Percentiles rank a stretch among this genome's conserved stretches.
These are phyloP conservation scores for Drosophila monieri DNA, from an alignment of 2,888 invertebrate species.

Conservation along the genomic window DNA sequence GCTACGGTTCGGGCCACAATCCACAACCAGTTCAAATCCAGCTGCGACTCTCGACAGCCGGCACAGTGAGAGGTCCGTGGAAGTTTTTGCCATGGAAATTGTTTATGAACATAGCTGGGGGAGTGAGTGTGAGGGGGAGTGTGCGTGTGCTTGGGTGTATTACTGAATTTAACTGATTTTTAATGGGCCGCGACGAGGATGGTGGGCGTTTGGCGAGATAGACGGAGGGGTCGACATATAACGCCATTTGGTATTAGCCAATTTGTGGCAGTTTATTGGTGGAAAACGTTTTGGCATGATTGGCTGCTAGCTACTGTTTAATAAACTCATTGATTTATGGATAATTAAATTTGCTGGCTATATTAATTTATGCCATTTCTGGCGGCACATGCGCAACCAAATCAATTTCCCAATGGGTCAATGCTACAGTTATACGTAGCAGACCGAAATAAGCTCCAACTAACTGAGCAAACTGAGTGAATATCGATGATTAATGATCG, in stretches of 20 bases:
- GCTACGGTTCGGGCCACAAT: conserved; percentile 1
- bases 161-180: conserved; percentile 76
- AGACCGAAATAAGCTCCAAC: conserved; percentile 20
- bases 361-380: conserved; percentile 74
- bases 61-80: conserved; percentile 46
- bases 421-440: conserved; percentile 52
- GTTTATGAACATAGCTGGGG: conserved; percentile 60
- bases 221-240: conserved; percentile 59
- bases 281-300: conserved; percentile 67
- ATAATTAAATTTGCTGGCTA: conserved; percentile 75
- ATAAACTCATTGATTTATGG: conserved; percentile 79
- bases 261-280: conserved; percentile 77
- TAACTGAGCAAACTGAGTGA: conserved; percentile 39
- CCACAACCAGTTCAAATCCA: conserved; percentile 43
- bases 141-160: conserved; percentile 27
- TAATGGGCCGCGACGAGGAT: conserved; percentile 56
- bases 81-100: conserved; percentile 61
- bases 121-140: conserved; percentile 32
- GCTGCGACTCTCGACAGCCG: conserved; percentile 48
- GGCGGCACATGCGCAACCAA: conserved; percentile 60
- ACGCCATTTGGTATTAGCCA: conserved; percentile 68
- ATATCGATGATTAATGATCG: conserved; percentile 69
- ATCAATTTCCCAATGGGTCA: conserved; percentile 63
- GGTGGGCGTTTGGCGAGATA: conserved; percentile 55
- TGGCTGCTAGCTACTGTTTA: conserved; percentile 73